Conservation (phyloP, 30 jellyfish, hydroid and myxozoan species). For the Aurelia sp. region DNA sequence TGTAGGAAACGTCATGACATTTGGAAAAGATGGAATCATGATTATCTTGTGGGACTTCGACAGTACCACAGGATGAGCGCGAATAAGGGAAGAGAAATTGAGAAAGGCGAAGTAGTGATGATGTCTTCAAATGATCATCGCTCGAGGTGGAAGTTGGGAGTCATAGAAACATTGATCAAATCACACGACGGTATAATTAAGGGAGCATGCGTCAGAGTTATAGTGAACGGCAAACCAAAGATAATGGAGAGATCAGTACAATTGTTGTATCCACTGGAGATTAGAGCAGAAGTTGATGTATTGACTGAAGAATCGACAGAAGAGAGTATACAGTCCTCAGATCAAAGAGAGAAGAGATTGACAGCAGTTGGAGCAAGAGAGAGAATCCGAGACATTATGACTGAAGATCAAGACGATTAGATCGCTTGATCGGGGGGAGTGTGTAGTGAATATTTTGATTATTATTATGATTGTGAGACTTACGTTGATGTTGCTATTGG, state of each 20-base stretch:
- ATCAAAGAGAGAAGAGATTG: no score
- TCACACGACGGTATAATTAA: neutral
- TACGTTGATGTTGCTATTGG: no score
- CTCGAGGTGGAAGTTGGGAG: slow-evolving; percentile 25
- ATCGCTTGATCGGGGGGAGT: no score
- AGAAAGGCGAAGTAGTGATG: slow-evolving; percentile 4
- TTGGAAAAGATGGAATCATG: slow-evolving; percentile 43
- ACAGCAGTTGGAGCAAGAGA: no score
- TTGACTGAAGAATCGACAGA: no score
- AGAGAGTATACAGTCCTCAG: no score
- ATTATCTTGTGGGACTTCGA: slow-evolving; percentile 10
- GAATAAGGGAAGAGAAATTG: neutral
- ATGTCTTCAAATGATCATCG: neutral
- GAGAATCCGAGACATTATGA: no score
- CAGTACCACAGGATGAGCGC: slow-evolving; percentile 9
- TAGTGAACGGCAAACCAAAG: neutral
- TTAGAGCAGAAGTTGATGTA: neutral
- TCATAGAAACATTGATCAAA: neutral
- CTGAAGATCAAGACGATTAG: no score
- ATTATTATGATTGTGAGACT: no score
- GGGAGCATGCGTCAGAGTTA: neutral
- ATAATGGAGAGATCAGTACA: slow-evolving; percentile 10
- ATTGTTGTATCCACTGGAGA: neutral
- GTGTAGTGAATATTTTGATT: no score
- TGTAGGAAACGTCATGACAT: neutral